phyloP scores from a whole-genome alignment of 2,888 invertebrate genomes.

The Netelia melanura region DNA sequence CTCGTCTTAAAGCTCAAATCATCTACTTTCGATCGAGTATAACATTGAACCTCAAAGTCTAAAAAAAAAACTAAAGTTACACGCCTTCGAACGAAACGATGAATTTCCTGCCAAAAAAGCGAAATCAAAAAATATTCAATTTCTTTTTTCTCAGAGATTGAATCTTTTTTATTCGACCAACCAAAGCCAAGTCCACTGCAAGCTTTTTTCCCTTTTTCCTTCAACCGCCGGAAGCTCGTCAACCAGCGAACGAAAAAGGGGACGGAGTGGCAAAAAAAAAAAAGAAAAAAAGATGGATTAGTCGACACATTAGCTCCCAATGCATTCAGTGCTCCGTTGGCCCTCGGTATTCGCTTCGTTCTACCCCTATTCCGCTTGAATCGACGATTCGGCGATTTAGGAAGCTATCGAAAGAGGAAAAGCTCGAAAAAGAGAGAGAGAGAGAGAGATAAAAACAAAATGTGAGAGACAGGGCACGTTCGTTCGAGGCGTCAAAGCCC shows the following conservation, averaged over 20 bases:
- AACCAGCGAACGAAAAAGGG: constrained; percentile 3
- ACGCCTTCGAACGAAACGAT: too few species aligned
- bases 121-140: too few species aligned
- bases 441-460: constrained; percentile 26
- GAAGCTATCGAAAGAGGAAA: not conserved
- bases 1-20: too few species aligned
- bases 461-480: constrained; percentile 30
- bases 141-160: too few species aligned
- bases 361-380: constrained; percentile 8
- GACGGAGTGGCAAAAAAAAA: not conserved
- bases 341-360: not conserved
- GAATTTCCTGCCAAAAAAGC: too few species aligned
- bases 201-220: not conserved
- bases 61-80: too few species aligned
- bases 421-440: not conserved
- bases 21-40: too few species aligned
- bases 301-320: constrained; percentile 50
- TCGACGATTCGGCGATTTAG: constrained; percentile 12
- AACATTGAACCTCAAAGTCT: too few species aligned
- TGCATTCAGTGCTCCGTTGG: constrained; percentile 26
- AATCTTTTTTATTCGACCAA: too few species aligned
- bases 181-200: not conserved
- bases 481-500: constrained; percentile 41
- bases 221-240: not conserved
- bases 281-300: constrained; percentile 39